Percentiles rank a stretch among this genome's conserved stretches.
phyloP scores from a whole-genome alignment of 2,888 invertebrate genomes.

The Drosophila heteroneura region DNA sequence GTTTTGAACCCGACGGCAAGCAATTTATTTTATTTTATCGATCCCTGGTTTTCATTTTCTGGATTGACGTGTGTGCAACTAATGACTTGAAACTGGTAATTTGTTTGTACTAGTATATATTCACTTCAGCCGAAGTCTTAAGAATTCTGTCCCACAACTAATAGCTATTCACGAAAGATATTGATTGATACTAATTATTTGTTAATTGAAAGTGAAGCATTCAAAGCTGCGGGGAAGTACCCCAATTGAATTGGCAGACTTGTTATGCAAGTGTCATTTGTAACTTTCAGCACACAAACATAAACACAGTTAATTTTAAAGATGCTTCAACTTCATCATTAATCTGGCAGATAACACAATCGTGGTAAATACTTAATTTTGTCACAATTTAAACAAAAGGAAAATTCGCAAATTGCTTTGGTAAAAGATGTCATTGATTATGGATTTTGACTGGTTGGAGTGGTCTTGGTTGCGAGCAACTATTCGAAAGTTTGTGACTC shows the following conservation, averaged over 20 bases:
- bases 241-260: not conserved
- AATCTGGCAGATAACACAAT: conserved; percentile 21
- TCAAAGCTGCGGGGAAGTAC: not conserved
- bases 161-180: not conserved
- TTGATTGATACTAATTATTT: not conserved
- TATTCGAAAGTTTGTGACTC: conserved; percentile 63
- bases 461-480: conserved; percentile 10
- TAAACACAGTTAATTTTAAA: not conserved
- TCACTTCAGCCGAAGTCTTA: not conserved
- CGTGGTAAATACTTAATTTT: conserved; percentile 29
- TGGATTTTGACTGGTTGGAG: conserved; percentile 19
- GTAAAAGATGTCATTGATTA: conserved; percentile 53
- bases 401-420: conserved; percentile 56
- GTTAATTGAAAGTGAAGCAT: not conserved
- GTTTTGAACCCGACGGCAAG: not conserved
- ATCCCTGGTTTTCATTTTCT: not conserved
- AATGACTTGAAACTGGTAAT: not conserved
- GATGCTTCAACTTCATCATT: conserved; percentile 15
- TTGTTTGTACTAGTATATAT: not conserved
- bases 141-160: not conserved
- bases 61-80: not conserved
- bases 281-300: not conserved
- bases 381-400: conserved; percentile 38
- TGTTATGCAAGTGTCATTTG: not conserved
- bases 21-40: not conserved